Evolutionary conservation across 2,797 vertebrate genomes (phyloP), one percentile per base, ranked within the genome.

Genomic region (Rhinogobio ventralis): DNA sequence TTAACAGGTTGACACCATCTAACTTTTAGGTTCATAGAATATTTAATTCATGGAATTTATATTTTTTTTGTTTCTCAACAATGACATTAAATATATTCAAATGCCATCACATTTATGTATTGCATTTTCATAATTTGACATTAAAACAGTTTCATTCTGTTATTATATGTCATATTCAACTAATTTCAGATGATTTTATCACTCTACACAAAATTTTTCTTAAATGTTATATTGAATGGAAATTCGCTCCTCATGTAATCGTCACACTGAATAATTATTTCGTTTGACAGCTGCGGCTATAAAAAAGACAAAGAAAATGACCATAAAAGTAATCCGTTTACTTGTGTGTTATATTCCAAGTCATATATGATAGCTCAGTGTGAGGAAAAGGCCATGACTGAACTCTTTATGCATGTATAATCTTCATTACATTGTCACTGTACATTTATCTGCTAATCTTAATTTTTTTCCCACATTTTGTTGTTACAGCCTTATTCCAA

Each of bases 221-320:
- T n/a, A n/a, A n/a, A n/a, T n/a, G n/a, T 25, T 36, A 77, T 17
- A 25, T 42, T n/a, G 23, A 77, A 60, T 25, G 53, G 23, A 57
- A 60, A 77, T 60, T 60, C 33, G 17, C n/a, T n/a, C n/a, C 14
- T 25, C 23, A 60, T 77, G 60, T 42, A 77, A 57, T 25, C 8
- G 23, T 17, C 36, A 77, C 36, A 28, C 8, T 60, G 23, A 57
- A 57, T 19, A 28, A 77, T 60, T 5, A 42, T 77, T 42, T 60
- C 25, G 23, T 42, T 42, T 77, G 36, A 77, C 53, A 42, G 53
- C 33, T 60, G 33, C 0, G 15, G 23, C n/a, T 42, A 57, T 77
- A 60, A 60, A 77, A 60, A 60, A 60, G 74, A 60, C 74, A 77
- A 77, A 42, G 13, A 42, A 36, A 77, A 75, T 33, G 3, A 55